These are phyloP conservation scores for Chymomyza caudatula DNA, from an alignment of 2,888 invertebrate species.

Conservation along the genomic window DNA sequence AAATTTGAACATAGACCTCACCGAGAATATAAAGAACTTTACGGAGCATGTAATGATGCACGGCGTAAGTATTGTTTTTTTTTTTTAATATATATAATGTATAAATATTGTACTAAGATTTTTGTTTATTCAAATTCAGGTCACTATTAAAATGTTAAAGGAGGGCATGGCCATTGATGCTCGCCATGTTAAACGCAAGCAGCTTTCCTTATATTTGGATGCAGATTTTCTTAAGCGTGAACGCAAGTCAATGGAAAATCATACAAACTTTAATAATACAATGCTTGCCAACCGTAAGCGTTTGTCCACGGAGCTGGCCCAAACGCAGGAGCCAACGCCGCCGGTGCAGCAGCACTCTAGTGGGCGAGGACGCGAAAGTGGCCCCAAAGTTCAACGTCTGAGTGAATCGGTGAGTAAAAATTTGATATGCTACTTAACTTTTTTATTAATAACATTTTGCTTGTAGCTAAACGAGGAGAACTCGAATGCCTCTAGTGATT, in stretches of 20 bases:
- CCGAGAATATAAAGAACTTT: slow-evolving; percentile 93
- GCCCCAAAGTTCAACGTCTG: slow-evolving; percentile 60
- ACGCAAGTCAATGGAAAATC: slow-evolving; percentile 81
- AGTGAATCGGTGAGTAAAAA: slow-evolving; percentile 75
- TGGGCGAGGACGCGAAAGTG: slow-evolving; percentile 47
- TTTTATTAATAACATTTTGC: background rate
- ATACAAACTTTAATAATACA: slow-evolving; percentile 75
- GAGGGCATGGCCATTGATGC: slow-evolving; percentile 91
- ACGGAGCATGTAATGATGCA: slow-evolving; percentile 91
- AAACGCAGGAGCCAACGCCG: slow-evolving; percentile 56
- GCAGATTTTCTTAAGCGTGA: slow-evolving; percentile 85
- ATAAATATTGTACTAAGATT: no score
- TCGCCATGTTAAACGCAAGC: slow-evolving; percentile 90
- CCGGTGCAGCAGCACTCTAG: slow-evolving; percentile 17
- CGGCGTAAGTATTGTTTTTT: slow-evolving; percentile 82
- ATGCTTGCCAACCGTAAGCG: slow-evolving; percentile 76
- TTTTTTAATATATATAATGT: background rate
- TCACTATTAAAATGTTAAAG: slow-evolving; percentile 82
- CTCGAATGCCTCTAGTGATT: slow-evolving; percentile 76
- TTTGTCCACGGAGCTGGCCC: slow-evolving; percentile 74
- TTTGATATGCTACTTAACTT: background rate
- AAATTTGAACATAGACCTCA: slow-evolving; percentile 94
- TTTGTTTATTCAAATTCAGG: slow-evolving; percentile 76
- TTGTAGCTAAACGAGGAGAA: slow-evolving; percentile 73
- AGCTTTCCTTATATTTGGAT: slow-evolving; percentile 86